A percentile compares a stretch with the other conserved stretches of the same genome.
Evolutionary conservation across 2,888 invertebrate genomes (phyloP).

Genomic region (Leptinotarsa rubiginosa): DNA sequence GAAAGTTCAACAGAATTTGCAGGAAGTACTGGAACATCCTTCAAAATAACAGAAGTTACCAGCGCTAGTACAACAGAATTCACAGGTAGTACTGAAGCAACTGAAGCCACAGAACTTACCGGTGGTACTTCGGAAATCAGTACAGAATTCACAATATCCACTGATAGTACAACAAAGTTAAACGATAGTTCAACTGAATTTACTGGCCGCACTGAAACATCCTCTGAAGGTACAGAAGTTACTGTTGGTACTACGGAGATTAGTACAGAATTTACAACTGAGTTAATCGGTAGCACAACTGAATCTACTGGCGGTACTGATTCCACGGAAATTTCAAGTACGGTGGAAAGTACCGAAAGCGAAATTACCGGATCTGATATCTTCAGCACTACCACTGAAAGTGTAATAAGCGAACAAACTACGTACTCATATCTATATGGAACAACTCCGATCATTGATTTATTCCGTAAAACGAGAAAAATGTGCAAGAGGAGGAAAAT

Average conservation of each 20-base stretch:
- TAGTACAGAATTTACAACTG: constrained; percentile 20
- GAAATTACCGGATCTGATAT: constrained; percentile 40
- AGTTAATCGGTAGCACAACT: constrained; percentile 38
- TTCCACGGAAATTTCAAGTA: constrained; percentile 47
- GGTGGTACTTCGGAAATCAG: constrained; percentile 1
- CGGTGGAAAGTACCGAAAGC: constrained; percentile 35
- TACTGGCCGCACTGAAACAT: constrained; percentile 39
- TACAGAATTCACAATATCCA: background rate
- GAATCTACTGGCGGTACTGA: constrained; percentile 40
- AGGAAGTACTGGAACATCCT: constrained; percentile 24
- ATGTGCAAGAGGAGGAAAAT: constrained; percentile 73
- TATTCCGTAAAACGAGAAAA: constrained; percentile 67
- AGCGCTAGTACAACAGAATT: constrained; percentile 36
- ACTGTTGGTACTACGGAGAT: constrained; percentile 37
- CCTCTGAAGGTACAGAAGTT: constrained; percentile 40
- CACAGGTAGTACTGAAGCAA: constrained; percentile 26
- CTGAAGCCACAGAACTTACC: constrained; percentile 6
- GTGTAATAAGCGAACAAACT: constrained; percentile 37
- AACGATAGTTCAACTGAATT: constrained; percentile 36
- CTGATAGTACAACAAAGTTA: constrained; percentile 35
- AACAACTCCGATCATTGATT: constrained; percentile 70
- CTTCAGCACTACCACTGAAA: constrained; percentile 42
- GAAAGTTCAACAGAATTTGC: constrained; percentile 39
- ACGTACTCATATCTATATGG: constrained; percentile 26
- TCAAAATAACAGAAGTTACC: constrained; percentile 17